A percentile compares a stretch with the other conserved stretches of the same genome.
Conservation (phyloP, 2,888 invertebrate species). For the Drosophila nr. fundita region DNA sequence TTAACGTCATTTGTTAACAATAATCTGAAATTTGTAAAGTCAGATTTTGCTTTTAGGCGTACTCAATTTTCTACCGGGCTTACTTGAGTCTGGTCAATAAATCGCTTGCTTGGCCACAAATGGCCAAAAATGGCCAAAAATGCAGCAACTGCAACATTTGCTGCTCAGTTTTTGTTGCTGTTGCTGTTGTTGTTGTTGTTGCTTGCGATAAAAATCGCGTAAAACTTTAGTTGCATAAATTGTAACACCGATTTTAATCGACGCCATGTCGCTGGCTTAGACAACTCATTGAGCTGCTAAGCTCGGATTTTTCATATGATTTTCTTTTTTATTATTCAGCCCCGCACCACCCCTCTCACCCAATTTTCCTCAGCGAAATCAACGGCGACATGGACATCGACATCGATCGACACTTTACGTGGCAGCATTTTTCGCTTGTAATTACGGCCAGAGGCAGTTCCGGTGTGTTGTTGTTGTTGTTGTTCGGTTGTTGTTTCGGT, state of each 20-base stretch:
- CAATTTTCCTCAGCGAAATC: conserved; percentile 10
- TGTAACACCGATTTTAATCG: conserved; percentile 81
- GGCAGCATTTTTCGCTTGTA: conserved; percentile 56
- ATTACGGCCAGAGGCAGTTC: conserved; percentile 76
- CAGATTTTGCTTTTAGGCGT: no score
- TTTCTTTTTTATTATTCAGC: neutral
- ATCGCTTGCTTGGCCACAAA: conserved; percentile 73
- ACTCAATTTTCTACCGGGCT: conserved; percentile 50
- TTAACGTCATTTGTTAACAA: neutral
- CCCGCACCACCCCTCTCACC: neutral
- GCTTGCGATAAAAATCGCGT: conserved; percentile 71
- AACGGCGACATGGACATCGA: conserved; percentile 36
- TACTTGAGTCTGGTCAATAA: conserved; percentile 54
- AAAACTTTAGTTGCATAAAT: conserved; percentile 80
- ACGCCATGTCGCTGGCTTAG: conserved; percentile 63
- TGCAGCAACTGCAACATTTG: conserved; percentile 48
- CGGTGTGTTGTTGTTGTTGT: conserved; percentile 45
- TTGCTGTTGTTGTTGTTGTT: conserved; percentile 19
- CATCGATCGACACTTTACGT: conserved; percentile 67
- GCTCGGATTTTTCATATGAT: conserved; percentile 5
- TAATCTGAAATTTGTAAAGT: neutral
- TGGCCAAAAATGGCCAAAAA: conserved; percentile 31
- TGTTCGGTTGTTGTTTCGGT: conserved; percentile 3
- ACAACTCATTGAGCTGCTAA: conserved; percentile 67
- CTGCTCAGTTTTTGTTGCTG: conserved; percentile 28